Evolutionary conservation across 1,140 invertebrate species (phyloP), one percentile per base, ranked within the genome.

Genomic region (Brachionus sp.): DNA sequence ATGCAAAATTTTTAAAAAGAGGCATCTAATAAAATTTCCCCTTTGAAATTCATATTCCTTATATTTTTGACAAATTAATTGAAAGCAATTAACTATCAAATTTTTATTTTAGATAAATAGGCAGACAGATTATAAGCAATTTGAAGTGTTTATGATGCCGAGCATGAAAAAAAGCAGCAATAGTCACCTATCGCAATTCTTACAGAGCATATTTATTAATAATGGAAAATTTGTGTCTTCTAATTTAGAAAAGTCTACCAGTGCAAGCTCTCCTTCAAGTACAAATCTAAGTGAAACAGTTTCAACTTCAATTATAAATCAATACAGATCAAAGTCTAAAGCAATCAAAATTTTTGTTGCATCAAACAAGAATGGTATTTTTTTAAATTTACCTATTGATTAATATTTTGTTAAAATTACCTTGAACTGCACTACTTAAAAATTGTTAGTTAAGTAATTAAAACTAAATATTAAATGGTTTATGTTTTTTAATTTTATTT

Each of bases 341-440:
- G 29, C 70, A 5, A 75, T 75, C 12, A 75, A 75, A 75, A 75
- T 75, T 25, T 75, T 75, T 29, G 42, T 75, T 12, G 42, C 42
- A 3, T 75, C 70, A 44, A 75, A 75, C 44, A 75, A 75, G 46
- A 75, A 75, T 75, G 70, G 70, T 75, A 70, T 9, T 37, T 70
- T 68, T 73, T 73, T 5, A 50, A 50, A 50, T 50, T 50, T 50
- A 50, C 13, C 16, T 50, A n/a, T 50, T 50, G 2, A 13, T 50
- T 16, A 50, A 50, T 50, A 13, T 5, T 5, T 50, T 6, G 13
- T 50, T 16, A 2, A 50, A 4, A 29, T 29, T 29, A 29, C 29
- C 3, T 29, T 2, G 3, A 29, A 29, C 1, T 29, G 29, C 29
- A 29, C 1, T 29, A 29, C 1, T 29, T 29, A 29, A 29, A 2